Evolutionary conservation across 2,888 invertebrate genomes (phyloP).

Genomic region (Hyposoter didymator): DNA sequence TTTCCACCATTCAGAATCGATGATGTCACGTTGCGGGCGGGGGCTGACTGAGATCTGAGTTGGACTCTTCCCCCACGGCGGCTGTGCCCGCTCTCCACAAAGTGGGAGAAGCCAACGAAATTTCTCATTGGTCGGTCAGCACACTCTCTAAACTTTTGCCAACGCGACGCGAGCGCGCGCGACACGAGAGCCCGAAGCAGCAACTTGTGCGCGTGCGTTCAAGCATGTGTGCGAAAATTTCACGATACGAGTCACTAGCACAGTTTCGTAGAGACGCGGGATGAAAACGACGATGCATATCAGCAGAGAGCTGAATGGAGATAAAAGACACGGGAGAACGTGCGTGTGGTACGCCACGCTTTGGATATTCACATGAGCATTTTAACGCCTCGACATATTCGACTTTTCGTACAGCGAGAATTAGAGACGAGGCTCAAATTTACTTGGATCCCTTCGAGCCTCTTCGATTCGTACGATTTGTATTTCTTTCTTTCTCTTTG

Average conservation of each 20-base stretch:
- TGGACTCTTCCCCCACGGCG: slow-evolving; percentile 69
- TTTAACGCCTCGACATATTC: background rate
- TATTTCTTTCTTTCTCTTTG: slow-evolving; percentile 26
- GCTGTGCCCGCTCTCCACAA: slow-evolving; percentile 8
- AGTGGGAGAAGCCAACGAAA: slow-evolving; percentile 63
- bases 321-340: slow-evolving; percentile 27
- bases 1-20: slow-evolving; percentile 84
- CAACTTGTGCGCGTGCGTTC: slow-evolving; percentile 9
- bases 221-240: background rate
- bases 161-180: background rate
- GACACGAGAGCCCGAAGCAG: background rate
- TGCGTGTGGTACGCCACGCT: slow-evolving; percentile 35
- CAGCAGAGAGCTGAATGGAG: slow-evolving; percentile 2
- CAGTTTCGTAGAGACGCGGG: background rate
- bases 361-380: background rate
- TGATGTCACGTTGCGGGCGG: slow-evolving; percentile 81
- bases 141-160: slow-evolving; percentile 69
- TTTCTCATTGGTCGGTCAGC: slow-evolving; percentile 74
- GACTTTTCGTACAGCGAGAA: background rate
- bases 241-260: slow-evolving; percentile 14
- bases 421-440: background rate
- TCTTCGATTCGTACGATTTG: slow-evolving; percentile 46
- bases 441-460: slow-evolving; percentile 8
- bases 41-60: slow-evolving; percentile 66
- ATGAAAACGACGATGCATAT: slow-evolving; percentile 21